Base-by-base conservation (phyloP, 2,888 invertebrate species). In the Drosophila anomelani region DNA sequence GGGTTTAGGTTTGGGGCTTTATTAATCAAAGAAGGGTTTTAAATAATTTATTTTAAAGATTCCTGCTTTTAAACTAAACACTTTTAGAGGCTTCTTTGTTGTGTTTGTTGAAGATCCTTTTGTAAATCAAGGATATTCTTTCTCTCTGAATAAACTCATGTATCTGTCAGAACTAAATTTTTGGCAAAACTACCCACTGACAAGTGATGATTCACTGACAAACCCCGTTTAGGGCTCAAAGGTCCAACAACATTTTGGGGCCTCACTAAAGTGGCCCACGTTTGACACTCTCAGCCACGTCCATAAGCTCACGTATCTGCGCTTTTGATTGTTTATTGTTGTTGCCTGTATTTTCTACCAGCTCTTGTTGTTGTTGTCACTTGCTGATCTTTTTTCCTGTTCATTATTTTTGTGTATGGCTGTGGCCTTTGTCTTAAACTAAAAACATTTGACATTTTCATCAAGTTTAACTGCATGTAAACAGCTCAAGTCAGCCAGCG, bases 401-500 rank as follows among this genome's bases (percentile, higher is more conserved):
- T 63, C 53, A 60, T 61, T 76, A 44, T 54, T 60, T 60, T 51
- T 71, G 55, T 77, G 61, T 78, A 69, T 72, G 69, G 46, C 71
- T 77, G 68, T 85, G 85, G 81, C 85, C 84, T 85, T 85, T 85
- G 85, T 83, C 83, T 80, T 85, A 80, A 78, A 69, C 86, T 76
- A 81, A 80, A 83, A 83, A 85, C 86, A 85, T 85, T 85, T 85
- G 85, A 83, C 85, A 85, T 85, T 85, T 85, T 80, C 85, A 85
- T 83, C 82, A 83, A 85, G 78, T 77, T 84, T 76, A 72, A 75
- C 76, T 76, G 76, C 81, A 80, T 82, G 82, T 75, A 80, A 82
- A 80, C 64, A 82, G 73, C 73, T 57, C 66, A 53, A 36, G 29
- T 36, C 53, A 43, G 20, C 46, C 44, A 53, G 49, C 56, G n/a